phyloP scores from a whole-genome alignment of 1,140 invertebrate species.

The Pseudomyrmex dendroicus region DNA sequence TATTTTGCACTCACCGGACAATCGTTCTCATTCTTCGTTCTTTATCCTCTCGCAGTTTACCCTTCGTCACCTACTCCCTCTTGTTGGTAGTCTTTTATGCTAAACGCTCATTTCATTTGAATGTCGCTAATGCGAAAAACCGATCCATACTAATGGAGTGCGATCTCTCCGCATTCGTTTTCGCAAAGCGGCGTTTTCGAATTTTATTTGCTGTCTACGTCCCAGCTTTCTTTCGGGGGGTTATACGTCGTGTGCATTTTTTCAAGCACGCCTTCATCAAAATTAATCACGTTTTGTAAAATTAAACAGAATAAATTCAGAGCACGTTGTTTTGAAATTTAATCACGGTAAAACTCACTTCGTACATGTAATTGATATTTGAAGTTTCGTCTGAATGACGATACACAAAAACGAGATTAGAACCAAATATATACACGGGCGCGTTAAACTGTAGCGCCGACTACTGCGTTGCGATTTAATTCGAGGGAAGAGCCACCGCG shows the following conservation, averaged over 20 bases:
- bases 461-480: conserved; percentile 55
- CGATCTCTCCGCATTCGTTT: conserved; percentile 46
- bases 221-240: conserved; percentile 63
- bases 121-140: conserved; percentile 85
- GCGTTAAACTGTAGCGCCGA: conserved; percentile 36
- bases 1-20: neutral
- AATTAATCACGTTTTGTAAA: neutral
- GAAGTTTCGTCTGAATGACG: too few species aligned
- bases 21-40: conserved; percentile 14
- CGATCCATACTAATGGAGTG: conserved; percentile 84
- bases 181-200: conserved; percentile 33
- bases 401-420: neutral
- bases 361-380: too few species aligned
- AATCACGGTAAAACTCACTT: too few species aligned
- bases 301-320: too few species aligned
- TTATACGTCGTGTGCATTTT: conserved; percentile 55
- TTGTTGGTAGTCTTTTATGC: conserved; percentile 81
- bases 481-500: conserved; percentile 35
- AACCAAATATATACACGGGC: neutral
- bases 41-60: conserved; percentile 26
- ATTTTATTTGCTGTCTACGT: conserved; percentile 49
- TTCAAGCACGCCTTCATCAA: neutral
- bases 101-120: conserved; percentile 84
- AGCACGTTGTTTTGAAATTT: too few species aligned
- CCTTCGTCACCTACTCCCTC: conserved; percentile 45